Evolutionary conservation across 2,888 invertebrate genomes (phyloP), one percentile per base, ranked within the genome.

Genomic region (Eilema caniola): DNA sequence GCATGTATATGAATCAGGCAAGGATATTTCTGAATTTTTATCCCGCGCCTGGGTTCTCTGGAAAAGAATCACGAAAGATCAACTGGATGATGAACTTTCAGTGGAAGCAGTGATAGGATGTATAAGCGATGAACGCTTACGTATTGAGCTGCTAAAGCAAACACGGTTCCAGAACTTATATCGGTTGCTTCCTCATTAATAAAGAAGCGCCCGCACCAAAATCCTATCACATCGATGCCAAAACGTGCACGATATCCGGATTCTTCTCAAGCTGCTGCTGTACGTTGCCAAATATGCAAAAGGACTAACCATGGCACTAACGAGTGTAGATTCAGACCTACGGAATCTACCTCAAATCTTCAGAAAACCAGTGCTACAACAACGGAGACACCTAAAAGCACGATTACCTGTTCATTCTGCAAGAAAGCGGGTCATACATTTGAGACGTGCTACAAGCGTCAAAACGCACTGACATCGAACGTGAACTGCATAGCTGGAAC

Each of bases 21-120:
- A 83, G 25, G 80, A 83, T 24, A 83, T 85, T 20, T 64, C 84
- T 2, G 73, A 85, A 23, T 85, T 80, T 61, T 57, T 86, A 28
- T 82, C 84, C 2, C 75, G 70, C 24, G 72, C 84, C 0, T 85
- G 85, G 85, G 66, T 84, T 0, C 56, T 84, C 11, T 85, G 85
- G 85, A 73, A 70, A 37, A 70, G 84, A n/a, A 62, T 86, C 0
- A 83, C 82, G 0, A 83, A 75, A 60, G 80, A 82, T 59, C 81
- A 82, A 57, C 68, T 85, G 0, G 56, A 53, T 0, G 69, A 81
- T 59, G 70, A 71, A 37, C 73, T 79, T 16, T 80, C 83, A 5
- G 83, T 84, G 7, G 83, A 84, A 60, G 83, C 83, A 1, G 83
- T 85, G 2, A 85, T 86, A 16, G 85, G 85, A 11, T 72, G 74